A percentile compares a stretch with the other conserved stretches of the same genome.
Evolutionary conservation across 2,888 invertebrate genomes (phyloP).

Genomic region (Hemithea aestivaria): DNA sequence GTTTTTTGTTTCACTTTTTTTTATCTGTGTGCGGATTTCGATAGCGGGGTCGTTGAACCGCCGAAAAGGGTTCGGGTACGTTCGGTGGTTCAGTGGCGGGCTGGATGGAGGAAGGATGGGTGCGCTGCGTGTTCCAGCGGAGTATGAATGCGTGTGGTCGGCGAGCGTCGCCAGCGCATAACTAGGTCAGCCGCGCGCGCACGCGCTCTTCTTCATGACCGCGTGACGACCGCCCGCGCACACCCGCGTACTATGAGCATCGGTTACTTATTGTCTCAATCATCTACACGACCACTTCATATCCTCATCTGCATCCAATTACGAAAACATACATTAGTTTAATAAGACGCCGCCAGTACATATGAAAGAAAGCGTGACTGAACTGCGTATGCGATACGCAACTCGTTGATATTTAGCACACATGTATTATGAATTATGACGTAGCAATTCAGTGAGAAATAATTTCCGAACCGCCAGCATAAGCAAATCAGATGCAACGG

Average conservation of each 20-base stretch:
- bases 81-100: conserved; percentile 55
- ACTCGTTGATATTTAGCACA: no score
- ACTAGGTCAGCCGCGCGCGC: conserved; percentile 68
- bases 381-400: no score
- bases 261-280: conserved; percentile 17
- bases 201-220: conserved; percentile 58
- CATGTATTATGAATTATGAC: no score
- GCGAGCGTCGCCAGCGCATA: conserved; percentile 52
- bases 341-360: no score
- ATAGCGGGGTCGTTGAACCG: conserved; percentile 74
- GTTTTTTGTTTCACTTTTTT: conserved; percentile 72
- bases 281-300: background rate
- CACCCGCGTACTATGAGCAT: conserved; percentile 10
- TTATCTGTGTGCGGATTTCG: conserved; percentile 78
- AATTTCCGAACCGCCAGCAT: no score
- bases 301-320: no score
- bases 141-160: conserved; percentile 49
- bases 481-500: no score
- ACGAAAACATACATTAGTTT: no score
- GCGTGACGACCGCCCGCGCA: conserved; percentile 33
- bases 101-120: conserved; percentile 46
- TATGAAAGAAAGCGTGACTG: no score
- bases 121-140: conserved; percentile 35
- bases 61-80: conserved; percentile 71
- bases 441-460: no score